Evolutionary conservation across 2,888 invertebrate species (phyloP), one percentile per base, ranked within the genome.

Genomic region (Campoplex capitator): DNA sequence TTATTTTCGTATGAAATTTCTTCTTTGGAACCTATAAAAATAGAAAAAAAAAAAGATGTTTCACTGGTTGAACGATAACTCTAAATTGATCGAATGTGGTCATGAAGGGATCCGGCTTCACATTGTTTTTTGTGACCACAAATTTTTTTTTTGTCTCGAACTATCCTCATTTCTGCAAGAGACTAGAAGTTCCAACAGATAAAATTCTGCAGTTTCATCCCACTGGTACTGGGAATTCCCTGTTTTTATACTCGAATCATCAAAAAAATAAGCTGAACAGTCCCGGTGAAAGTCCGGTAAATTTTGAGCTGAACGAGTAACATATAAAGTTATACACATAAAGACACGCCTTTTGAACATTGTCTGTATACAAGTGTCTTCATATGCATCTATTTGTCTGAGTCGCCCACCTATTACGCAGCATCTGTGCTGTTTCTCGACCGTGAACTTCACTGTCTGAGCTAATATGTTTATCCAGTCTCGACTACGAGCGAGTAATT

Each of bases 391-490:
- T 9, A 18, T 35, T 9, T n/a, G 11, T 35, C 35, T 13, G 48
- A 73, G 28, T 32, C 28, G 18, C 16, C 28, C 8, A 68, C 48
- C 35, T 78, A 71, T 83, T 78, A 65, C 71, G 56, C 71, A 62
- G 62, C 48, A 45, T 68, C 76, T 48, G 42, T 2, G 28, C 51
- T 58, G 42, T 42, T 54, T 83, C 54, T 77, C 32, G 51, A 45
- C 85, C 74, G 54, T 82, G 82, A 85, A 74, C 85, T 78, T 85
- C 58, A 70, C 65, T 79, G 62, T 79, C 83, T 67, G 65, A 71
- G 74, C 56, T 54, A 75, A 79, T 76, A 35, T 83, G 79, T 83
- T 83, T 83, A 71, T 79, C 51, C 73, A 83, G 71, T 70, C 58
- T 71, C 58, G 23, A 79, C 42, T 18, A 62, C 23, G 56, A 54